Percentiles rank a stretch among this genome's conserved stretches.
Evolutionary conservation across 2,888 invertebrate genomes (phyloP).

Genomic region (Pterostichus niger): DNA sequence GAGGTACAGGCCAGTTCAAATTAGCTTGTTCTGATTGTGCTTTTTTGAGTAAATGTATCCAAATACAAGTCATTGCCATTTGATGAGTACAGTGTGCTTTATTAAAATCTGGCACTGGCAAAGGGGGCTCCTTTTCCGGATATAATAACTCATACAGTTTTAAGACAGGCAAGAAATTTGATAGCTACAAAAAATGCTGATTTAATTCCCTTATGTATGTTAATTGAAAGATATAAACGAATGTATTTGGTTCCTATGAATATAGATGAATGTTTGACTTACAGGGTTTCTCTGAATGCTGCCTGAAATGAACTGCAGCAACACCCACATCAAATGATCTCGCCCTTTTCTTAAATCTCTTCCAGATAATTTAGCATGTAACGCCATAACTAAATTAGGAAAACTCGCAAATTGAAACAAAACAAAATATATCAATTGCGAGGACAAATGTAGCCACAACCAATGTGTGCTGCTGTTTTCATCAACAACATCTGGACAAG

Average conservation of each 20-base stretch:
- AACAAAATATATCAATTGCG: constrained; percentile 96
- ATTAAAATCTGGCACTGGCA: constrained; percentile 93
- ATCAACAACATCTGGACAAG: constrained; percentile 79
- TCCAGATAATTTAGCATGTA: constrained; percentile 84
- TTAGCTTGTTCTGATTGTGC: constrained; percentile 92
- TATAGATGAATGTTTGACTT: constrained; percentile 71
- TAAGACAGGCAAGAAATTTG: constrained; percentile 93
- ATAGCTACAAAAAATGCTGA: constrained; percentile 78
- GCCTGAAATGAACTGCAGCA: constrained; percentile 97
- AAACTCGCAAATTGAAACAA: constrained; percentile 96
- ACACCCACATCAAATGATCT: constrained; percentile 99
- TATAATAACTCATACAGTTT: constrained; percentile 95
- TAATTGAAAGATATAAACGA: too few species aligned
- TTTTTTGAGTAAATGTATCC: constrained; percentile 97
- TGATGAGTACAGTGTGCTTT: constrained; percentile 92
- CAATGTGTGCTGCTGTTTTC: constrained; percentile 86
- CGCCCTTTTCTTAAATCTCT: constrained; percentile 92
- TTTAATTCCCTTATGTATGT: neutral
- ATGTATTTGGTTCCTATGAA: too few species aligned
- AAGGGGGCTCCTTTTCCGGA: constrained; percentile 93
- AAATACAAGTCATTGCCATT: constrained; percentile 97
- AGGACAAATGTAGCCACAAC: constrained; percentile 95
- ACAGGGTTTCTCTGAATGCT: constrained; percentile 96
- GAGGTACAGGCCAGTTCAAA: constrained; percentile 88
- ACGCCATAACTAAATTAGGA: constrained; percentile 92